Base-by-base conservation (phyloP, 2,888 invertebrate species). In the Troides helena region DNA sequence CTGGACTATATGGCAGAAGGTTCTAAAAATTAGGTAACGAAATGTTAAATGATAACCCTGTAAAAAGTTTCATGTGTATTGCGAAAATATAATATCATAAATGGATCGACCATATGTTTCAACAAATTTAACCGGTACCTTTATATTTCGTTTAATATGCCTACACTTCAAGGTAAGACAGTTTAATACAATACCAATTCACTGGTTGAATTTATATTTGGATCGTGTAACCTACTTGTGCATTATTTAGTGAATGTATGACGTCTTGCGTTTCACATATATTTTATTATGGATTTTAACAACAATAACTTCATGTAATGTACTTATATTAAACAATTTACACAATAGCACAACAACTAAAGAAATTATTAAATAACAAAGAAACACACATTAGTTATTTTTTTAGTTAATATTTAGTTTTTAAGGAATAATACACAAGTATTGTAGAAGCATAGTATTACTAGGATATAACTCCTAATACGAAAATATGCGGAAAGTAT, bases 121-220 rank as follows among this genome's bases (percentile, higher is more conserved):
- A 64, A 60, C 25, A 60, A 69, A 65, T 61, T 60, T 23, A 23
- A 61, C 53, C 43, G 30, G 39, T 53, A 64, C 36, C 56, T 60
- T 68, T 63, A 53, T 63, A 62, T 30, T 59, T 21, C 36, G 25
- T 57, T 65, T 65, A 69, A 65, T 69, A n/a, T 69, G 60, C n/a
- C 25, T 46, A 57, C 59, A 65, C 57, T 25, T 69, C 65, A 69
- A 69, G 65, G 69, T 57, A 36, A 65, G 43, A 46, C 23, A 65
- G 43, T 53, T 50, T 30, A 60, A 62, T 69, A 62, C 60, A 62
- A 62, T 62, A 61, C 43, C 53, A 39, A 39, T 4, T 57, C 7
- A 14, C 39, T 61, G 43, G 6, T 39, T 25, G 43, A 56, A 46
- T 53, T 39, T 61, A 61, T 36, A 23, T 60, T 64, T 60, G 21